phyloP scores from a whole-genome alignment of 2,113 vertebrate species.

The Cervus canadensis region DNA sequence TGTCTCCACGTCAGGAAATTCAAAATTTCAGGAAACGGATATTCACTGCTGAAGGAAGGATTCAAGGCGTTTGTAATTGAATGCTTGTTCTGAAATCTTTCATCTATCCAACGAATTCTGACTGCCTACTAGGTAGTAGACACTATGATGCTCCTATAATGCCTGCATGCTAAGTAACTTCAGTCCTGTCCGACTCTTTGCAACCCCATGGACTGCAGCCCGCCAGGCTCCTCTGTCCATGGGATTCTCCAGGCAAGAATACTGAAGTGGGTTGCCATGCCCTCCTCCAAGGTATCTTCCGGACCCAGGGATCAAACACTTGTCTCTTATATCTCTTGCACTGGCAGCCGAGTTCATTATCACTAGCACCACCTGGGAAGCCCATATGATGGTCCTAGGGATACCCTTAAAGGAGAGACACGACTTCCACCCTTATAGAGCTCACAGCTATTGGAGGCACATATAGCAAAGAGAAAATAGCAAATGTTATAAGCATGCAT shows the following conservation, averaged over 20 bases:
- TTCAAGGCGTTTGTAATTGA: rapidly evolving
- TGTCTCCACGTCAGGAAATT: neutral
- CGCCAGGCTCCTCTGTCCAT: neutral
- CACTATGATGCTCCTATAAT: neutral
- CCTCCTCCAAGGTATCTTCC: neutral
- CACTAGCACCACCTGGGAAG: neutral
- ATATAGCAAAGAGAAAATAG: neutral
- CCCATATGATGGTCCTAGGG: neutral
- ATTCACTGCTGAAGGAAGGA: neutral
- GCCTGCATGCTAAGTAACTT: neutral
- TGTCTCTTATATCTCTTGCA: neutral
- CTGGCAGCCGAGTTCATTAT: neutral
- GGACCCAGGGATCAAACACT: neutral
- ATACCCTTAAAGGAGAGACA: neutral
- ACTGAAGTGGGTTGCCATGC: neutral
- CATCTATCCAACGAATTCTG: neutral
- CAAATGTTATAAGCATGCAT: neutral
- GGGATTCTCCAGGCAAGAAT: neutral
- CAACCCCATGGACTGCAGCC: neutral
- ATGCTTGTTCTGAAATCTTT: neutral
- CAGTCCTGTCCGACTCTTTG: neutral
- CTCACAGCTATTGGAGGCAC: neutral
- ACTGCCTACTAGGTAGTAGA: neutral
- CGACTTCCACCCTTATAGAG: neutral
- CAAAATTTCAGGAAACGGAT: neutral